Percentiles rank a stretch among this genome's conserved stretches.
Evolutionary conservation across 2,113 vertebrate species (phyloP).

Genomic region (Climacteris rufus): DNA sequence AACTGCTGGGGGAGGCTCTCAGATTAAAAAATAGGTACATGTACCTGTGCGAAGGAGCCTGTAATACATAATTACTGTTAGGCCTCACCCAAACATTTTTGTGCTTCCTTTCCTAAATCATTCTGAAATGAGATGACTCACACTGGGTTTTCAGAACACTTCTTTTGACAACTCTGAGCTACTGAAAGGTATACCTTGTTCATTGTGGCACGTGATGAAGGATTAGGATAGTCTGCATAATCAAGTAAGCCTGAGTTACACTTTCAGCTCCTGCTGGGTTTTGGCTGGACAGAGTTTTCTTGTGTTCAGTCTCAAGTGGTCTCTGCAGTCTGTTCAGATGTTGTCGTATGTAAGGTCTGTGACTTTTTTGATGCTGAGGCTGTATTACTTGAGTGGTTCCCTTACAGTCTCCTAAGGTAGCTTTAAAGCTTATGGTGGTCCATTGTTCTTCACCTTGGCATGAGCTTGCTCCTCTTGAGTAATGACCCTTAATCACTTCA

Average conservation of each 20-base stretch:
- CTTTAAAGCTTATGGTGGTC: neutral
- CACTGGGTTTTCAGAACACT: neutral
- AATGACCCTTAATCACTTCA: neutral
- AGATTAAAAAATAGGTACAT: neutral
- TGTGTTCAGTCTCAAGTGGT: neutral
- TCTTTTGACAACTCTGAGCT: neutral
- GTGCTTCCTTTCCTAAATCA: neutral
- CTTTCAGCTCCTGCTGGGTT: neutral
- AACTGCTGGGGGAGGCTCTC: neutral
- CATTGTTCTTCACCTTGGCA: neutral
- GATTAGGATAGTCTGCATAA: neutral
- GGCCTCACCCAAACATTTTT: slow-evolving; percentile 18
- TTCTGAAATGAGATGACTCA: slow-evolving; percentile 22
- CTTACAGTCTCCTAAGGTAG: neutral
- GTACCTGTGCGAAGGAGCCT: neutral
- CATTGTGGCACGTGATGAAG: neutral
- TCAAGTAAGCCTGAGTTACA: neutral
- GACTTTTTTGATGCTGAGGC: neutral
- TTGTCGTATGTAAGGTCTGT: neutral
- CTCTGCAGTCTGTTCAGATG: neutral
- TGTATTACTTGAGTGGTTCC: neutral
- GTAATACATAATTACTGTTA: neutral
- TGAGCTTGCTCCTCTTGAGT: neutral
- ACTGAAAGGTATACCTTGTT: neutral
- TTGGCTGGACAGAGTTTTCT: neutral